Base-by-base conservation (phyloP, 2,888 invertebrate genomes). In the Drosophila anomalata region DNA sequence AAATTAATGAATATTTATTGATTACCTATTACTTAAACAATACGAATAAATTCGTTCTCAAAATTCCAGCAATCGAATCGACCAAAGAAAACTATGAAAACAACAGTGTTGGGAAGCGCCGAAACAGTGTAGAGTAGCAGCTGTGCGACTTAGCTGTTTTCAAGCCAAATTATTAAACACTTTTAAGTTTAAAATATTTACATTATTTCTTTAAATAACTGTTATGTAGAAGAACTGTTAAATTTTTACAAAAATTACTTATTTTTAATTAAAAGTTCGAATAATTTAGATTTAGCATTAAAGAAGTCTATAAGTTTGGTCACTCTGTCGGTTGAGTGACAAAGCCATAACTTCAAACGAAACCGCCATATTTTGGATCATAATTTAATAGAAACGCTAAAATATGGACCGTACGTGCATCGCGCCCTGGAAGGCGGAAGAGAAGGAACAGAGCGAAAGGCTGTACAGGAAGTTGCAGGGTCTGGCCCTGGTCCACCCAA, bases 381-480 rank as follows among this genome's bases (percentile, higher is more conserved):
- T 42, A 50, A 29, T 29, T 36, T 22, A 33, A 22, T 17, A 14
- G n/a, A 36, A 14, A 14, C 14, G n/a, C n/a, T 2, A 7, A n/a
- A 12, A 36, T 7, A 91, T 91, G 90, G 90, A 91, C 73, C 88
- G 90, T 9, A 89, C 89, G 24, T 68, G 88, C 1, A 89, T 91
- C 14, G 90, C 89, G 29, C 86, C 88, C 0, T 89, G 89, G 77
- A 91, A 88, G 51, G 91, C 90, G 0, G 91, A 91, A 66, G 91
- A 91, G 60, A 90, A 89, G 52, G 90, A 90, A 17, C 75, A 89
- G 3, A 85, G 91, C 36, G 90, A 90, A 17, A 84, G 83, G 42
- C 76, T 91, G 2, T 76, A 89, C 56, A 78, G 78, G 14, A 90
- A 89, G 58, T 67, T 91, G 1, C 77, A 81, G 14, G 88, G 83